Evolutionary conservation across 2,113 vertebrate genomes (phyloP).

Genomic region (Sylvicapra grimmia): DNA sequence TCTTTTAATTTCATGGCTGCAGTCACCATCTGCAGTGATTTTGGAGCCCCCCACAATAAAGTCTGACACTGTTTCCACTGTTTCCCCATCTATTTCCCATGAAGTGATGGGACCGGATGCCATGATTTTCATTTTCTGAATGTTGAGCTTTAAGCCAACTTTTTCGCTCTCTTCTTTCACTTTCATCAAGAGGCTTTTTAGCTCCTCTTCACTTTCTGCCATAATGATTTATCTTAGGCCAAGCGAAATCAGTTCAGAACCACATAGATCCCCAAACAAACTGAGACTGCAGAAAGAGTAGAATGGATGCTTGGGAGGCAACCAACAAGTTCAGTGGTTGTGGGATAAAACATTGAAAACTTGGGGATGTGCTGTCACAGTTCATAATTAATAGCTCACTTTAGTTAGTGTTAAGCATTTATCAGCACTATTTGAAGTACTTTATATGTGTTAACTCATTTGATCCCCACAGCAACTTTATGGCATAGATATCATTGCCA

Average conservation of each 20-base stretch:
- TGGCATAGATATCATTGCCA: background rate
- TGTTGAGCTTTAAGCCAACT: too few species aligned
- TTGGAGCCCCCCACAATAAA: too few species aligned
- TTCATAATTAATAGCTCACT: constrained; percentile 1
- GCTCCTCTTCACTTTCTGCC: too few species aligned
- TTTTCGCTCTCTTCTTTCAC: too few species aligned
- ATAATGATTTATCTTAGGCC: background rate
- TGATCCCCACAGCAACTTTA: background rate
- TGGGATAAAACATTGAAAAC: background rate
- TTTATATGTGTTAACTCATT: background rate
- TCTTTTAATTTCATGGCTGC: too few species aligned
- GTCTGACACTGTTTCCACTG: too few species aligned
- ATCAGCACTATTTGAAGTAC: background rate
- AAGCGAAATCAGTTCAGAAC: background rate
- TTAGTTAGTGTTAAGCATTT: constrained; percentile 33
- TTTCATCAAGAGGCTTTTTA: too few species aligned
- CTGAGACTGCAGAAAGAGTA: background rate
- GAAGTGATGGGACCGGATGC: too few species aligned
- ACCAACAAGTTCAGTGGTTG: background rate
- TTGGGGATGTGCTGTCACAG: background rate
- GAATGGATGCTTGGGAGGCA: background rate
- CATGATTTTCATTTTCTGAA: too few species aligned
- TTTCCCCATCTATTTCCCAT: too few species aligned
- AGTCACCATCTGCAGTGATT: too few species aligned
- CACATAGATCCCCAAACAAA: background rate